These are phyloP conservation scores for Saccopteryx bilineata DNA, from an alignment of 2,113 vertebrate genomes.

Conservation along the genomic window DNA sequence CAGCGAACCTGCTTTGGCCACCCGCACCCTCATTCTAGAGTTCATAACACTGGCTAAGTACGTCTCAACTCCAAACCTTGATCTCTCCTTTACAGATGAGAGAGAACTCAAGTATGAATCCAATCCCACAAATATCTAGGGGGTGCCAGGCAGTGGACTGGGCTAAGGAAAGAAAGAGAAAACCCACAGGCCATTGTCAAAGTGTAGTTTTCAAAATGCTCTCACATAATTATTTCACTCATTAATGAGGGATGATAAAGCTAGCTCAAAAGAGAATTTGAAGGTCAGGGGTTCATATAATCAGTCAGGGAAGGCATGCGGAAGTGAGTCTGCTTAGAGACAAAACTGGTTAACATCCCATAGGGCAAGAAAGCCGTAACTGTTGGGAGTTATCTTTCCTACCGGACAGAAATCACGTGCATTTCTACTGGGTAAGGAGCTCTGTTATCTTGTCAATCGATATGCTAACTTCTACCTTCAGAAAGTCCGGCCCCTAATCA, in stretches of 20 bases:
- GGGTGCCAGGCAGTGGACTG: not conserved
- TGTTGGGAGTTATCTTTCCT: not conserved
- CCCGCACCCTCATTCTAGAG: not conserved
- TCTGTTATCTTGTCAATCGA: not conserved
- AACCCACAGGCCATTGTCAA: not conserved
- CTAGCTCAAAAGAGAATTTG: slow-evolving; percentile 8
- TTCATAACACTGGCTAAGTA: not conserved
- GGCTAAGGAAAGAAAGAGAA: not conserved
- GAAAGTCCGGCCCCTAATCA: slow-evolving; percentile 19
- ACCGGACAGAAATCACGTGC: not conserved
- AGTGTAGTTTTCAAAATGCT: not conserved
- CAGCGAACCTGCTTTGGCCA: not conserved
- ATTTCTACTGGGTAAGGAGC: not conserved
- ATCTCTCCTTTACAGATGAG: not conserved
- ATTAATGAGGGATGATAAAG: not conserved
- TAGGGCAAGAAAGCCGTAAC: not conserved
- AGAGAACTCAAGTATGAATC: not conserved
- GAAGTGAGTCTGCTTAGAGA: not conserved
- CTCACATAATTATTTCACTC: not conserved
- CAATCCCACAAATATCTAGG: not conserved
- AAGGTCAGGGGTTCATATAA: not conserved
- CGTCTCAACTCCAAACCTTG: not conserved
- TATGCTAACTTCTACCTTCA: slow-evolving; percentile 48
- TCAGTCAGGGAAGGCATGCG: not conserved
- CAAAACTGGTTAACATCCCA: not conserved